A percentile compares a stretch with the other conserved stretches of the same genome.
Conservation (phyloP, 2,113 vertebrate species). For the Colinus virginianus region DNA sequence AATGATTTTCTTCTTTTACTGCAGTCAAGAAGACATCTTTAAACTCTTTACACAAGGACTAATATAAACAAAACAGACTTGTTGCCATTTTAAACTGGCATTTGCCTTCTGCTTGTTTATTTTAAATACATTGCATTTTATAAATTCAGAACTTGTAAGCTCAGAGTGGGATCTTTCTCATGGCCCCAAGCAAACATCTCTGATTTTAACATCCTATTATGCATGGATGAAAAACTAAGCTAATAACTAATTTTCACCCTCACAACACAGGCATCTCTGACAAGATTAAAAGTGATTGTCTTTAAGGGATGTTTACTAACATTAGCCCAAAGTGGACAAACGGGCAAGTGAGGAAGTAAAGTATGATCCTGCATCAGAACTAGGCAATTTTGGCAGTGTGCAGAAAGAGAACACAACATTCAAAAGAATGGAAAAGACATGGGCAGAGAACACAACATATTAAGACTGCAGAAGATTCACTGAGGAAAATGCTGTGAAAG, state of each 20-base stretch:
- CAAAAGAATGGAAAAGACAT: not conserved
- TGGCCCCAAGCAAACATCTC: conserved; percentile 54
- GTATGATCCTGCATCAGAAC: conserved; percentile 15
- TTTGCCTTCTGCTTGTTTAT: conserved; percentile 42
- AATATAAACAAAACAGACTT: not conserved
- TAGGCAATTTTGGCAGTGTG: not conserved
- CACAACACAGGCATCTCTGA: conserved; percentile 36
- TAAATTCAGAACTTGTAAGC: conserved; percentile 48
- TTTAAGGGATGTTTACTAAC: conserved; percentile 57
- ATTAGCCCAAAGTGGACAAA: conserved; percentile 45
- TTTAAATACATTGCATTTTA: conserved; percentile 60
- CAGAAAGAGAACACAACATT: not conserved
- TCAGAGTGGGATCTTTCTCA: conserved; percentile 11
- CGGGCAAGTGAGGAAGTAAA: not conserved
- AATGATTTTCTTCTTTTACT: not conserved
- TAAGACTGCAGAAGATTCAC: not conserved
- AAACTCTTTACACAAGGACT: not conserved
- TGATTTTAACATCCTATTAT: conserved; percentile 66
- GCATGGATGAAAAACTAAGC: conserved; percentile 64
- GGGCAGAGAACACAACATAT: not conserved
- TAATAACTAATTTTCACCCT: conserved; percentile 70
- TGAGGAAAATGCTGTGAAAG: not conserved
- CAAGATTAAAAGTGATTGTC: conserved; percentile 52
- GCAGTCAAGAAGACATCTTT: not conserved
- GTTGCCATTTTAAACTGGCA: conserved; percentile 33